Evolutionary conservation across 2,888 invertebrate species (phyloP).

Genomic region (Steinernema hermaphroditum): DNA sequence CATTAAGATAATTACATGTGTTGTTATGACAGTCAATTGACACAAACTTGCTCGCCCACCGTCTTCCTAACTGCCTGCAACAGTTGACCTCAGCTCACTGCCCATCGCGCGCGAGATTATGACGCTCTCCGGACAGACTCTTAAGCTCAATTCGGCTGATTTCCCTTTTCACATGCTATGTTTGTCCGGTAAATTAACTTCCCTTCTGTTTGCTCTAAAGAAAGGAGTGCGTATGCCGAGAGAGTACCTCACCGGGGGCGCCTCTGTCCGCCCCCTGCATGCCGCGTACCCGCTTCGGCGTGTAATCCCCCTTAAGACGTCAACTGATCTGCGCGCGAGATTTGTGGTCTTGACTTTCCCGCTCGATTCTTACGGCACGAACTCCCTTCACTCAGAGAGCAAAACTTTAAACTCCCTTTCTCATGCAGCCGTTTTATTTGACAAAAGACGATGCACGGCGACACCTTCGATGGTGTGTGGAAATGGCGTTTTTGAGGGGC

Average conservation of each 20-base stretch:
- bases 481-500: background rate
- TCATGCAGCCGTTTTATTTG: background rate
- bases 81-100: slow-evolving; percentile 14
- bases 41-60: slow-evolving; percentile 12
- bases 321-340: slow-evolving; percentile 30
- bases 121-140: background rate
- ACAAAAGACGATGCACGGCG: background rate
- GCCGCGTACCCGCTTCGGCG: slow-evolving; percentile 22
- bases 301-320: slow-evolving; percentile 29
- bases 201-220: slow-evolving; percentile 1
- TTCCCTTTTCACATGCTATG: slow-evolving; percentile 21
- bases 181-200: slow-evolving; percentile 28
- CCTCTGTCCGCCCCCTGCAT: slow-evolving; percentile 8
- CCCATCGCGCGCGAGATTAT: background rate
- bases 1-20: slow-evolving; percentile 31
- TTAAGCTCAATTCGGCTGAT: background rate
- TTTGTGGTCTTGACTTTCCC: slow-evolving; percentile 24
- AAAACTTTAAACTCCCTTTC: background rate
- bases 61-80: background rate
- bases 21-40: slow-evolving; percentile 31
- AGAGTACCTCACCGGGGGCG: background rate
- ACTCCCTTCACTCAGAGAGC: background rate
- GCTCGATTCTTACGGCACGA: slow-evolving; percentile 1
- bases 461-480: background rate
- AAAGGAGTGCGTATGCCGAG: background rate